Evolutionary conservation across 2,113 vertebrate species (phyloP), one percentile per base, ranked within the genome.

Genomic region (Chionis minor): DNA sequence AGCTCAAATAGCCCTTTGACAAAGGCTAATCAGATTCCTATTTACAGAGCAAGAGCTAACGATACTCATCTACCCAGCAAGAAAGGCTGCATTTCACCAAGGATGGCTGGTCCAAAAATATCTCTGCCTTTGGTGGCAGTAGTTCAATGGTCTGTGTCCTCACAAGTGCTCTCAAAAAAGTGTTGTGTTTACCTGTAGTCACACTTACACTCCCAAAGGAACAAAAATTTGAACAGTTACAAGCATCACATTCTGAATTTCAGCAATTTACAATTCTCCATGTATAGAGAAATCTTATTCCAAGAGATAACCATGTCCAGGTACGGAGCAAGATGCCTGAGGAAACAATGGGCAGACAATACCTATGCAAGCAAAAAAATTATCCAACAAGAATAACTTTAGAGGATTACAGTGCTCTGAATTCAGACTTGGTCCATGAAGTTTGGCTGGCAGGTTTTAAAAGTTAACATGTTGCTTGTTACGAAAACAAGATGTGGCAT

Each of bases 191-290:
- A 21, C 30, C 27, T 75, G 47, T 9, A 67, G 58, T 47, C 38
- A 59, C 26, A 63, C 24, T 35, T 59, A 45, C 12, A 28, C 16
- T 81, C 10, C 15, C 78, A 81, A 62, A 52, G 13, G 47, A 91
- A 67, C 7, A 87, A 51, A 94, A 65, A 45, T 15, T 27, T 1
- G 1, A 59, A 77, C 15, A 47, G 5, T 54, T 86, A 61, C 27
- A 89, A 66, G 32, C 24, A 66, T 45, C 26, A 33, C 14, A 54
- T 73, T 61, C 30, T 78, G 42, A 73, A 83, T 65, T 58, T 51
- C 45, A 87, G 12, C 0, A 0, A 22, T 40, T 78, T 58, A 71
- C 4, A 21, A 15, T 66, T 49, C 44, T 18, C 49, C 14, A 23
- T 16, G 5, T 61, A 33, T 1, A 56, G 35, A 73, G 83, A 83